These are phyloP conservation scores for Coryphaenoides rupestris DNA, from an alignment of 2,113 vertebrate species.

Conservation along the genomic window DNA sequence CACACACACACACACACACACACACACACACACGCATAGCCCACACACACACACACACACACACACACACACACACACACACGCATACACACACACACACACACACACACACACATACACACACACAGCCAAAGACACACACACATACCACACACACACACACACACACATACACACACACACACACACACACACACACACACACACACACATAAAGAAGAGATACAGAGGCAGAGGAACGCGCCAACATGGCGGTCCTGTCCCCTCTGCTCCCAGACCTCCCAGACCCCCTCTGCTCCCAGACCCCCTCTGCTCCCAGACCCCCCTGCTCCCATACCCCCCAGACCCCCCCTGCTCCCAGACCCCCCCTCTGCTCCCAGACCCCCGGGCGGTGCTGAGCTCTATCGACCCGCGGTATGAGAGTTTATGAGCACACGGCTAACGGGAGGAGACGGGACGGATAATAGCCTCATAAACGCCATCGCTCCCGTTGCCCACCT, in stretches of 20 bases:
- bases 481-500: slow-evolving; percentile 44
- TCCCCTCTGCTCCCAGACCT: slow-evolving; percentile 8
- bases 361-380: slow-evolving; percentile 6
- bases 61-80: slow-evolving; percentile 3
- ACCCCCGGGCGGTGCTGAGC: slow-evolving; percentile 25
- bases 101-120: not conserved
- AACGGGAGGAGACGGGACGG: slow-evolving; percentile 51
- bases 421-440: slow-evolving; percentile 64
- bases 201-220: not conserved
- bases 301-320: slow-evolving; percentile 3
- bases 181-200: slow-evolving; percentile 13
- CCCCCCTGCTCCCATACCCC: too few relatives aligned
- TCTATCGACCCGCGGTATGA: slow-evolving; percentile 55
- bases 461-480: slow-evolving; percentile 70
- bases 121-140: not conserved
- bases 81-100: slow-evolving; percentile 8
- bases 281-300: slow-evolving; percentile 3
- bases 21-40: slow-evolving; percentile 7
- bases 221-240: too few relatives aligned
- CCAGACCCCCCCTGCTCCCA: not conserved
- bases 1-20: slow-evolving; percentile 22
- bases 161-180: slow-evolving; percentile 5
- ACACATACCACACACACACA: slow-evolving; percentile 6
- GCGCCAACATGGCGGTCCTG: not conserved
- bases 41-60: slow-evolving; percentile 1